Evolutionary conservation across 2,888 invertebrate species (phyloP).

Genomic region (Hypomecis punctinalis): DNA sequence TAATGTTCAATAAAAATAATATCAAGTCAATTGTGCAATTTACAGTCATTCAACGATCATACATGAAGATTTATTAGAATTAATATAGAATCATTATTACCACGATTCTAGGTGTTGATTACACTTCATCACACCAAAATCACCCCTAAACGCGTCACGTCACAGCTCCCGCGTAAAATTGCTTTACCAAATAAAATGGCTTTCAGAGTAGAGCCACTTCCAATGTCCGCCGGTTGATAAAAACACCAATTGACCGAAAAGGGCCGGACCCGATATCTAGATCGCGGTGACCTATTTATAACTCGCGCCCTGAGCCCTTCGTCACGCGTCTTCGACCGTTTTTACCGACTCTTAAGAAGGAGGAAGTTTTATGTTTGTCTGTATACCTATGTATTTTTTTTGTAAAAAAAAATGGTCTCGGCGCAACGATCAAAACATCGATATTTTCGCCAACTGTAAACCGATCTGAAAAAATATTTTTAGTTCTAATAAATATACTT

Average conservation of each 20-base stretch:
- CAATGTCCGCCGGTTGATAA: constrained; percentile 12
- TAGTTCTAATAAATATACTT: no score
- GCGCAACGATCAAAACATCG: no score
- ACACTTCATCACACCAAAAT: neutral
- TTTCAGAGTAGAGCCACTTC: constrained; percentile 11
- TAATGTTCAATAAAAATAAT: no score
- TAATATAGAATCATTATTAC: neutral
- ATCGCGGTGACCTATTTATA: constrained; percentile 28
- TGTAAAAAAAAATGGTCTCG: no score
- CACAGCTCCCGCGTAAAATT: constrained; percentile 4
- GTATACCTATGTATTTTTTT: no score
- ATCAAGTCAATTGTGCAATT: no score
- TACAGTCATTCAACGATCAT: no score
- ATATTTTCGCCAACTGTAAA: no score
- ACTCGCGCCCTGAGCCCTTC: constrained; percentile 24
- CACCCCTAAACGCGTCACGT: neutral
- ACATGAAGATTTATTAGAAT: no score
- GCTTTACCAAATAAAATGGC: constrained; percentile 21
- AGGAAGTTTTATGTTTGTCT: no score
- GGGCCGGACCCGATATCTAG: constrained; percentile 22
- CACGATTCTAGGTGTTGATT: neutral
- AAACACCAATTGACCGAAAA: constrained; percentile 28
- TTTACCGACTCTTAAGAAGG: no score
- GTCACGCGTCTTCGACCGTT: constrained; percentile 18
- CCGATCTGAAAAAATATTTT: no score